Conservation (phyloP, 2,888 invertebrate genomes). For the Xiphydria camelus region DNA sequence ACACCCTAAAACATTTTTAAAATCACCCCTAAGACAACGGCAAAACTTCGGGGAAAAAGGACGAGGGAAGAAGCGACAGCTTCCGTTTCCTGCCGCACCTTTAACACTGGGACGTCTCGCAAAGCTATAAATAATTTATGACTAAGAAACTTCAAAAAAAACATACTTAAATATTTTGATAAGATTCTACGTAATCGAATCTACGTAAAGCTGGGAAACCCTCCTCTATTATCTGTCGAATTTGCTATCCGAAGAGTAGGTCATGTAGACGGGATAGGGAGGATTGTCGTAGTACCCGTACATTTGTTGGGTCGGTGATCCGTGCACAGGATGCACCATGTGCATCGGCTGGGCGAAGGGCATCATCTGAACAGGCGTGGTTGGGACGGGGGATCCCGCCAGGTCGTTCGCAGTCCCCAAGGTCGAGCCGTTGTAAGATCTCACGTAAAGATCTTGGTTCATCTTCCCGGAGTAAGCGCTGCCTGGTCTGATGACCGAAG, state of each 20-base stretch:
- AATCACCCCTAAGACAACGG: too few species aligned
- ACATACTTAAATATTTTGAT: too few species aligned
- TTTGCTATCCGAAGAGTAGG: slow-evolving; percentile 47
- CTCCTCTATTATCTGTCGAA: slow-evolving; percentile 52
- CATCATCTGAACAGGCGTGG: slow-evolving; percentile 50
- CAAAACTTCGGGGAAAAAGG: too few species aligned
- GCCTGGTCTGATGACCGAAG: slow-evolving; percentile 49
- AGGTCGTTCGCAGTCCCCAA: slow-evolving; percentile 41
- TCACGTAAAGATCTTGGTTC: slow-evolving; percentile 47
- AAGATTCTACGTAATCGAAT: too few species aligned
- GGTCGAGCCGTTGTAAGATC: slow-evolving; percentile 46
- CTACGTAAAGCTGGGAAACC: too few species aligned
- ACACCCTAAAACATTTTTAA: too few species aligned
- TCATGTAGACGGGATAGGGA: slow-evolving; percentile 47
- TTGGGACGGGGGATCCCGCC: slow-evolving; percentile 26
- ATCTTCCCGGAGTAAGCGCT: slow-evolving; percentile 51
- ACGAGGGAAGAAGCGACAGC: too few species aligned
- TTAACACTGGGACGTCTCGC: too few species aligned
- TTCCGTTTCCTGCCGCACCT: too few species aligned
- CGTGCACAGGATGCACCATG: slow-evolving; percentile 40
- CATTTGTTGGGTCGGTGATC: slow-evolving; percentile 42
- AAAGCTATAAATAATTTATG: too few species aligned
- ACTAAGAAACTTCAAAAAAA: too few species aligned
- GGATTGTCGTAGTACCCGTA: slow-evolving; percentile 51
- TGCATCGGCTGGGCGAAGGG: slow-evolving; percentile 51